Base-by-base conservation (phyloP, 2,888 invertebrate genomes). In the Linnaemya vulpina region DNA sequence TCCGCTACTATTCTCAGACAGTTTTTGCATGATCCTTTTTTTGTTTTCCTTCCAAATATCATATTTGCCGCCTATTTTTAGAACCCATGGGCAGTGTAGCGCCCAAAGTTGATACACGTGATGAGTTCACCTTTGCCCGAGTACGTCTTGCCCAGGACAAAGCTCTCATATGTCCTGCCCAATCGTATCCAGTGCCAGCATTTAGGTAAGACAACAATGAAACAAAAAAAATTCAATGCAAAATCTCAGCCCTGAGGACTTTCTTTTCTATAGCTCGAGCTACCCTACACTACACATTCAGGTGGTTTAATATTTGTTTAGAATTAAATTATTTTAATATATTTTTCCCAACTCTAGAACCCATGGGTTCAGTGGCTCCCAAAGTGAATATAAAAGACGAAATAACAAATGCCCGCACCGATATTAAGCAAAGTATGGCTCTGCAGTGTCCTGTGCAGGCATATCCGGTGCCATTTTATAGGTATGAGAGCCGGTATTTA, bases 131-230 rank as follows among this genome's bases (percentile, higher is more conserved):
- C 0, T 90, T 90, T 81, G 88, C 90, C 7, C 90, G 90, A 63
- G 89, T 89, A 60, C 88, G 89, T 25, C 77, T 88, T 46, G 87
- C 89, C 88, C 89, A 83, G 87, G 90, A 87, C 89, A 92, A 88
- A 93, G 96, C 95, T 60, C 92, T 96, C 83, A 93, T 95, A 89
- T 96, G 96, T 92, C 96, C 96, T 79, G 95, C 96, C 20, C 96
- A 92, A 67, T 92, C 91, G 30, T 92, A 91, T 86, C 91, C 92
- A 13, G 88, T 91, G 87, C 92, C 91, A 5, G 79, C 86, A 25
- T 91, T 90, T 90, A 90, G 92, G 92, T 91, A 89, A 93, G 73
- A 40, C 17, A 20, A 4, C 60, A 35, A 89, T 20, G 22, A 13
- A 35, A 76, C 17, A 17, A 49, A 1, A 49, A 49, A n/a, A n/a